Base-by-base conservation (phyloP, 2,797 vertebrate species). In the Rhynchonycteris naso region DNA sequence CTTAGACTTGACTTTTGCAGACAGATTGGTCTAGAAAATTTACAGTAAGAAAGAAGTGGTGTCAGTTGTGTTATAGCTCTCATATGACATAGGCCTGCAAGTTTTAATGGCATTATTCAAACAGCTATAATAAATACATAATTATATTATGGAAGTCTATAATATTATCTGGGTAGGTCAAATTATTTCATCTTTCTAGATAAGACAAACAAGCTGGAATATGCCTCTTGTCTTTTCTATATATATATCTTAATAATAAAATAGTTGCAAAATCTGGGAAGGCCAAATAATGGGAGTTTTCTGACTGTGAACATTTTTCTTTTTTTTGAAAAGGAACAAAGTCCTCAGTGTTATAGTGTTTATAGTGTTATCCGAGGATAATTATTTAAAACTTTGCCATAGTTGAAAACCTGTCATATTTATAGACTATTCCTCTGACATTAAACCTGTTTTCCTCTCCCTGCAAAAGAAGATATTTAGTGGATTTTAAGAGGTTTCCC, bases 401-500 rank as follows among this genome's bases (percentile, higher is more conserved):
- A 89, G 28, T 65, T 94, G 88, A 93, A 89, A 92, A 91, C 26
- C 54, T 16, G 9, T 65, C 30, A 52, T 66, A 72, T 86, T 76
- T 95, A 72, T 56, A 59, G 69, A 43, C 59, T 15, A 28, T 52
- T 95, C 43, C 69, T 95, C 33, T 72, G 61, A 28, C 50, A 89
- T 88, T 96, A 81, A 92, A 72, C 52, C 85, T 80, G 16, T 85
- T 90, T 94, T 16, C 69, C 24, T 93, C 30, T 89, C 52, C 52
- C 80, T 61, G 78, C 88, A 96, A 97, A 98, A 93, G 95, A 97
- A 98, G 97, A 98, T 95, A 97, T 87, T 97, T 97, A 96, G 98
- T 97, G 93, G 78, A 97, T 97, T 97, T 96, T 74, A 97, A 98
- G 96, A 98, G 97, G 90, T 97, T 97, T 98, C 94, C 96, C 97